Percentiles rank a stretch among this genome's conserved stretches.
These are phyloP conservation scores for Salminus brasiliensis DNA, from an alignment of 2,113 vertebrate genomes.

Conservation along the genomic window DNA sequence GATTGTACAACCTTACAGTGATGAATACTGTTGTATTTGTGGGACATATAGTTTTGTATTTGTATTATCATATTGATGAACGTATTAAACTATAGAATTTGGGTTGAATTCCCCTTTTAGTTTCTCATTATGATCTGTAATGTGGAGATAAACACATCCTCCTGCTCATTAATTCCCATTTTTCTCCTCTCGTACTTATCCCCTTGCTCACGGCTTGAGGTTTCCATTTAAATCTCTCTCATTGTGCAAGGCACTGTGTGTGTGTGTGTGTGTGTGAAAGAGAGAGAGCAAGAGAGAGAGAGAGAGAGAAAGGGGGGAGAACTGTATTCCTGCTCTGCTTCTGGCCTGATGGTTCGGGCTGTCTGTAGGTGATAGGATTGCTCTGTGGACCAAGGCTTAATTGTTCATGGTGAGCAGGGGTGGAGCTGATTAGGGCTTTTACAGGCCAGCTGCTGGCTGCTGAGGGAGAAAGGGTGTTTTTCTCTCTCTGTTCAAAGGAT, in stretches of 20 bases:
- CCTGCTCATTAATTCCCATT: neutral
- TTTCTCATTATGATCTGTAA: slow-evolving; percentile 1
- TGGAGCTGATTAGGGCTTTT: slow-evolving; percentile 43
- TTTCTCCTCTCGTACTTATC: slow-evolving; percentile 3
- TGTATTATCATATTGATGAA: neutral
- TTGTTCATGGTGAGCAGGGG: slow-evolving; percentile 42
- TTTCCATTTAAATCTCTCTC: slow-evolving; percentile 35
- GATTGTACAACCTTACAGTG: neutral
- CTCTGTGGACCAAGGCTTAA: slow-evolving; percentile 45
- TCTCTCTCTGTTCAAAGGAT: slow-evolving; percentile 26
- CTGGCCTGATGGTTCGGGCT: slow-evolving; percentile 19
- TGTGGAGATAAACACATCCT: neutral
- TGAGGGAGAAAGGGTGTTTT: slow-evolving; percentile 14
- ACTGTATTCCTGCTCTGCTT: neutral
- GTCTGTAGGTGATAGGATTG: slow-evolving; percentile 42
- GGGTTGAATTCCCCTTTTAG: neutral
- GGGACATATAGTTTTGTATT: neutral
- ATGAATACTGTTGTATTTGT: neutral
- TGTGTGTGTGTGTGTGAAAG: slow-evolving; percentile 10
- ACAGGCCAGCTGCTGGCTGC: slow-evolving; percentile 38
- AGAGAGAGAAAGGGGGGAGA: neutral
- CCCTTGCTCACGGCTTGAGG: slow-evolving; percentile 6
- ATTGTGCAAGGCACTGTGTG: neutral
- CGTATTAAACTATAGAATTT: neutral
- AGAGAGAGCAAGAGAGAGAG: neutral